A percentile compares a stretch with the other conserved stretches of the same genome.
Conservation (phyloP, 2,888 invertebrate genomes). For the Ditylenchus weischeri region DNA sequence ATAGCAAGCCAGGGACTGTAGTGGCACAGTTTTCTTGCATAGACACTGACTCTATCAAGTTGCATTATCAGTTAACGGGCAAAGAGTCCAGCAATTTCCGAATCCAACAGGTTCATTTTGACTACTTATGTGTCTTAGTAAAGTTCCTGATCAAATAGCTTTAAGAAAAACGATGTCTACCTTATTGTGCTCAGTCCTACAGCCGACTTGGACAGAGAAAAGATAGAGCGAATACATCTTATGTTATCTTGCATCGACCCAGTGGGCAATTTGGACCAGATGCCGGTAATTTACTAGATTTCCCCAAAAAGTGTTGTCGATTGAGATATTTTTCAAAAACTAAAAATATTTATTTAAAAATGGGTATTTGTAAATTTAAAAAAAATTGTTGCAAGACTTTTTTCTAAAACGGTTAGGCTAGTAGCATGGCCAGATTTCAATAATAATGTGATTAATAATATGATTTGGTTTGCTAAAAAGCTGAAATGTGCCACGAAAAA, state of each 20-base stretch:
- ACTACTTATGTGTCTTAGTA: not conserved
- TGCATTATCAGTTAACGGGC: not conserved
- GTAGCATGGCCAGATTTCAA: too few species aligned
- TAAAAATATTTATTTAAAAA: too few species aligned
- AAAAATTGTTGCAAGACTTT: too few species aligned
- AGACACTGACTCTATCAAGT: slow-evolving; percentile 2
- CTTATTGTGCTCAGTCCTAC: not conserved
- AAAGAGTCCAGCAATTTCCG: not conserved
- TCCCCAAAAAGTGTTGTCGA: too few species aligned
- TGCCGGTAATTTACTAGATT: not conserved
- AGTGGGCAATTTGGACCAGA: slow-evolving; percentile 1
- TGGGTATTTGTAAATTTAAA: too few species aligned
- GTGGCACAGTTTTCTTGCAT: not conserved
- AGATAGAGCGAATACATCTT: not conserved
- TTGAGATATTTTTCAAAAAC: too few species aligned
- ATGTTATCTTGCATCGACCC: slow-evolving; percentile 3
- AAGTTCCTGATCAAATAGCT: not conserved
- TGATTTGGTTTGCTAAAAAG: too few species aligned
- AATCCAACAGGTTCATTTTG: slow-evolving; percentile 4
- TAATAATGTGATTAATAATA: too few species aligned
- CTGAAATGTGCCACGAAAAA: too few species aligned
- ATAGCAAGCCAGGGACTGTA: not conserved
- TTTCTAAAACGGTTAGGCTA: too few species aligned
- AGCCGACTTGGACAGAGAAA: slow-evolving; percentile 8
- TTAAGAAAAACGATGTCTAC: not conserved